Evolutionary conservation across 2,888 invertebrate species (phyloP), one percentile per base, ranked within the genome.

Genomic region (Helleia helle): DNA sequence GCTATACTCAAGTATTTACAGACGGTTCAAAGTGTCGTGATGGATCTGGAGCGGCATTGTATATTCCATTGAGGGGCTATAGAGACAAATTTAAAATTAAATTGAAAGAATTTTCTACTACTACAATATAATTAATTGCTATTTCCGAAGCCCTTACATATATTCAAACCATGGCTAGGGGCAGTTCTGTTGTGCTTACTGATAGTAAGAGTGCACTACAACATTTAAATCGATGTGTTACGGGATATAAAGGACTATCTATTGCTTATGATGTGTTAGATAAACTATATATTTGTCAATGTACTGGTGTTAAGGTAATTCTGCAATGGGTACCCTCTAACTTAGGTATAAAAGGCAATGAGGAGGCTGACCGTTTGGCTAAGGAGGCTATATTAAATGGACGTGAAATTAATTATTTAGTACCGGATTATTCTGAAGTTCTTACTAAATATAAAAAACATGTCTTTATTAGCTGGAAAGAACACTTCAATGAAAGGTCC

Each of bases 291-390:
- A 9, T 5, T 6, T 14, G n/a, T n/a, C n/a, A n/a, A n/a, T n/a
- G n/a, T n/a, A n/a, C n/a, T n/a, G n/a, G n/a, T n/a, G n/a, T n/a
- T 24, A 12, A 13, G 25, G 3, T 37, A 14, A 14, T 28, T 41
- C 14, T 41, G 24, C 31, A 40, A 31, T 40, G 30, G 29, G 25
- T 36, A 29, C 28, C 43, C 3, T 28, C 43, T 7, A 46, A 43
- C 9, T 25, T 44, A 29, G 44, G 44, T 15, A n/a, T 7, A 44
- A 6, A 9, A 2, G 41, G 40, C 6, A 44, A 44, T 22, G 44
- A 41, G 29, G 24, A 7, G 26, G 41, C 13, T 22, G 44, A 41
- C n/a, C n/a, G n/a, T n/a, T n/a, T n/a, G n/a, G n/a, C n/a, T n/a
- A n/a, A n/a, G n/a, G n/a, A n/a, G n/a, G n/a, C n/a, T n/a, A n/a